These are phyloP conservation scores for Chaetorhynchus papuensis DNA, from an alignment of 2,113 vertebrate genomes.

Conservation along the genomic window DNA sequence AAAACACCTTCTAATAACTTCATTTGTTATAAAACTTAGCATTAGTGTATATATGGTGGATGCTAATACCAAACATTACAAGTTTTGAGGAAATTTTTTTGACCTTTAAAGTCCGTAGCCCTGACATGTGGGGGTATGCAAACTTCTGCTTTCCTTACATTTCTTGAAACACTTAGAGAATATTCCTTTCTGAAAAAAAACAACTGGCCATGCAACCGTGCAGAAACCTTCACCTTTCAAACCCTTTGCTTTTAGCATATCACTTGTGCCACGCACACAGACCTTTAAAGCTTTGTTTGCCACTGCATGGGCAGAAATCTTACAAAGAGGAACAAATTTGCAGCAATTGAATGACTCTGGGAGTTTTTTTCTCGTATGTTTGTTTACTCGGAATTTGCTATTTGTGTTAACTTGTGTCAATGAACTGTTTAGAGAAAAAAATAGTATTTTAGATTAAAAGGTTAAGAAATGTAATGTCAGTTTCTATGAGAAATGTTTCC, in stretches of 20 bases:
- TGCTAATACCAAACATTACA: not conserved
- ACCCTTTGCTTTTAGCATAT: not conserved
- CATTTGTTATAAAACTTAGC: not conserved
- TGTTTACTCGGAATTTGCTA: not conserved
- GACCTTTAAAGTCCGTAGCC: not conserved
- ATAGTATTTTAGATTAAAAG: not conserved
- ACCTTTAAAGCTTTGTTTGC: not conserved
- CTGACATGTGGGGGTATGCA: not conserved
- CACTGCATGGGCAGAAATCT: not conserved
- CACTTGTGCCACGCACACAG: not conserved
- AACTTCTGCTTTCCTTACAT: not conserved
- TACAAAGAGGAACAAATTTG: not conserved
- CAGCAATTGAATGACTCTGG: not conserved
- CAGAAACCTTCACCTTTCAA: not conserved
- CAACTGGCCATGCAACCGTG: not conserved
- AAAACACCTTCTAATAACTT: not conserved
- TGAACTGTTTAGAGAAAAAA: not conserved
- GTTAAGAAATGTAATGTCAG: not conserved
- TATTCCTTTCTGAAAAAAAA: not conserved
- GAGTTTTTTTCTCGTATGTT: not conserved
- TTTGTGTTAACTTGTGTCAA: not conserved
- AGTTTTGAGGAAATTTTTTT: not conserved
- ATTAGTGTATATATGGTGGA: not conserved
- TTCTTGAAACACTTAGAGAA: not conserved
- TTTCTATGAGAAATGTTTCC: not conserved